Evolutionary conservation across 2,797 vertebrate genomes (phyloP).

Genomic region (Notolepis coatsorum): DNA sequence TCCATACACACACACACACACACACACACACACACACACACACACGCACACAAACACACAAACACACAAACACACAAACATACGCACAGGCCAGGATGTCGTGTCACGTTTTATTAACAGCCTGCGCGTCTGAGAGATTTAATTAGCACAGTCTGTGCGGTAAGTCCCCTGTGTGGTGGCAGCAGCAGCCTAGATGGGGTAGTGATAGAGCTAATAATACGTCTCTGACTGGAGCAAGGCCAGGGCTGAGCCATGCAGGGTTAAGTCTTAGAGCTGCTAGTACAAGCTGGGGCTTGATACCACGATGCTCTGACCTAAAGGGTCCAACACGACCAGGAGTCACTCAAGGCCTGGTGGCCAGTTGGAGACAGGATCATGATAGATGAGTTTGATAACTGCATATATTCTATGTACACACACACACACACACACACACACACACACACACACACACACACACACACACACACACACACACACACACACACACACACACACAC

Average conservation of each 20-base stretch:
- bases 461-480: too few relatives aligned
- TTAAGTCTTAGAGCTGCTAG: conserved; percentile 30
- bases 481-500: too few relatives aligned
- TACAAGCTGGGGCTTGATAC: neutral
- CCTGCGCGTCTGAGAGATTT: conserved; percentile 66
- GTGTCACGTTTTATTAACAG: conserved; percentile 72
- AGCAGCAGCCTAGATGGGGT: conserved; percentile 33
- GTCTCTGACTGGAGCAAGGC: conserved; percentile 34
- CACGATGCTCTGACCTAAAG: conserved; percentile 38
- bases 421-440: too few relatives aligned
- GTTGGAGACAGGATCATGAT: too few relatives aligned
- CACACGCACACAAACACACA: conserved; percentile 52
- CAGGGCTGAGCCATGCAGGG: conserved; percentile 26
- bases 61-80: too few relatives aligned
- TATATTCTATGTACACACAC: too few relatives aligned
- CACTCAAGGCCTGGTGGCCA: too few relatives aligned
- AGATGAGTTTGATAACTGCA: too few relatives aligned
- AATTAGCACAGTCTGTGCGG: conserved; percentile 65
- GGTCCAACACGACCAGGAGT: too few relatives aligned
- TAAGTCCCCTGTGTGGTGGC: conserved; percentile 38
- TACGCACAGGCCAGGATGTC: conserved; percentile 62
- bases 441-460: too few relatives aligned
- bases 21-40: conserved; percentile 53
- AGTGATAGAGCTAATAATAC: conserved; percentile 54
- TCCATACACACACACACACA: conserved; percentile 52